These are phyloP conservation scores for Melanargia galathea DNA, from an alignment of 2,888 invertebrate species.

Conservation along the genomic window DNA sequence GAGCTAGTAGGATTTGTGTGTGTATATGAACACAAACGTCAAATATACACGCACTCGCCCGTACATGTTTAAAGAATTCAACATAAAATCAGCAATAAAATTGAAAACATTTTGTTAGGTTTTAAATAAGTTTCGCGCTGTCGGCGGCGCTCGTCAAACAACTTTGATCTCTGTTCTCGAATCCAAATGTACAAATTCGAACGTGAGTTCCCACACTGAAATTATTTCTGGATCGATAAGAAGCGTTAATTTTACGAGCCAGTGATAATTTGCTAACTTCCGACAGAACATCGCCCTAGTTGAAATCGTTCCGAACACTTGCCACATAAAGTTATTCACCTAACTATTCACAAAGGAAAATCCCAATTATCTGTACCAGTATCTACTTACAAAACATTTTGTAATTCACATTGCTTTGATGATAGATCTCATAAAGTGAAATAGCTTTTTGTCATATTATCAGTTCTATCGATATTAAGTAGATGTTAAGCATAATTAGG, in stretches of 20 bases:
- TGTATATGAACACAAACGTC: slow-evolving; percentile 59
- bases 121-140: slow-evolving; percentile 77
- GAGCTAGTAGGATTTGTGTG: slow-evolving; percentile 56
- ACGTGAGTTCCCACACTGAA: slow-evolving; percentile 54
- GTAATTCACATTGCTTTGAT: slow-evolving; percentile 6
- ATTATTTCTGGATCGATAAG: slow-evolving; percentile 80
- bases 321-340: slow-evolving; percentile 70
- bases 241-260: slow-evolving; percentile 82
- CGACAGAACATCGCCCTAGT: slow-evolving; percentile 79
- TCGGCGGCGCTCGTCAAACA: slow-evolving; percentile 49
- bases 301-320: slow-evolving; percentile 75
- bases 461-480: background rate
- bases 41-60: slow-evolving; percentile 64
- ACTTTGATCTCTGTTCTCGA: slow-evolving; percentile 63
- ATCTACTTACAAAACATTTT: slow-evolving; percentile 20
- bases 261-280: slow-evolving; percentile 83
- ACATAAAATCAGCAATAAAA: slow-evolving; percentile 82
- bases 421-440: slow-evolving; percentile 18
- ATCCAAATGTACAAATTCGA: slow-evolving; percentile 61
- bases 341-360: slow-evolving; percentile 43
- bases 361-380: slow-evolving; percentile 36
- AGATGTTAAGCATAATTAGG: too few relatives aligned
- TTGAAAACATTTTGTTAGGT: slow-evolving; percentile 82
- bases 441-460: background rate
- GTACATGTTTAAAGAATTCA: slow-evolving; percentile 78